Evolutionary conservation across 2,113 vertebrate genomes (phyloP), one percentile per base, ranked within the genome.

Genomic region (Patagioenas fasciata): DNA sequence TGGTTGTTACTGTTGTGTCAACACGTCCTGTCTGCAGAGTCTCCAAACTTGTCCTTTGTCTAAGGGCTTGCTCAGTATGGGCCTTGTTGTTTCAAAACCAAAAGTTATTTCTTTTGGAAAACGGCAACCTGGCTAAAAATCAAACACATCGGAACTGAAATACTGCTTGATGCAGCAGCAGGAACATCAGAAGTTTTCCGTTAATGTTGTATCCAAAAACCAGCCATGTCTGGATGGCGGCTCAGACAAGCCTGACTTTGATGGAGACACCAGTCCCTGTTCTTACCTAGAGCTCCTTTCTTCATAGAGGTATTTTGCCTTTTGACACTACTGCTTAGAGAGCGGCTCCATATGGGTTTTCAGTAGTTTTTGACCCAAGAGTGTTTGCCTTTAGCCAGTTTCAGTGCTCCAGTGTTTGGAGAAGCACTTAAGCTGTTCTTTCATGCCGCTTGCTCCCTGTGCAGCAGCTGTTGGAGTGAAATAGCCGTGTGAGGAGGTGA

Each of bases 221-320:
- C 70, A n/a, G 3, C 42, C 1, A 2, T 12, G 29, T 66, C 51
- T 48, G 20, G 19, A 1, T 7, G 24, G 40, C 1, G 1, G 65
- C 36, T 72, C 29, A 32, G 69, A 28, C 13, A 47, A 84, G 51
- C 38, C 38, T 40, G 3, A 18, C 42, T 32, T 38, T 13, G 20
- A 11, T 3, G 9, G 36, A 38, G 28, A 1, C 11, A 8, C 10
- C 74, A 7, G 28, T 14, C 32, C 10, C 25, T 50, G 26, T 10
- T 73, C 28, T 31, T 42, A 25, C 31, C 25, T 38, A 42, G 29
- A 54, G 40, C 23, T 42, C 21, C 15, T 60, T 24, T 56, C 48
- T 50, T 67, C 60, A 3, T 21, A 44, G 19, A 50, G 47, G 31
- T 62, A 7, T n/a, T 48, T 48, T 65, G 36, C 25, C 58, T 54